Evolutionary conservation across 2,113 vertebrate genomes (phyloP).

Genomic region (Gopherus evgoodei): DNA sequence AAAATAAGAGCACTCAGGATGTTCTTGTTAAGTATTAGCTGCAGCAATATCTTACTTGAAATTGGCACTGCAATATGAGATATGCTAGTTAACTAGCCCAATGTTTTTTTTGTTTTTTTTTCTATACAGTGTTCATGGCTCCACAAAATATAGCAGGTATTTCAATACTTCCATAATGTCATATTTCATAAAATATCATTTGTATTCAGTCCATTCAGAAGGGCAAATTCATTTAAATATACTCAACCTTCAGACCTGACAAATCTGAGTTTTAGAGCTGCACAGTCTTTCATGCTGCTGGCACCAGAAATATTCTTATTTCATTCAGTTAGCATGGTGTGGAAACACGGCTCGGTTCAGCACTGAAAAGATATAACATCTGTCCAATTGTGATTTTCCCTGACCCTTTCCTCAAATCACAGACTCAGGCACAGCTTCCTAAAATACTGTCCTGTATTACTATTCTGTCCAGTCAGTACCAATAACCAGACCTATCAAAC

Average conservation of each 20-base stretch:
- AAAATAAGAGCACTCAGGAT: not conserved
- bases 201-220: not conserved
- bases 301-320: not conserved
- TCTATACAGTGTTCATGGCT: not conserved
- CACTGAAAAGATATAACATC: not conserved
- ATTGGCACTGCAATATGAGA: not conserved
- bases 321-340: not conserved
- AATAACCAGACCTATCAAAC: not conserved
- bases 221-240: not conserved
- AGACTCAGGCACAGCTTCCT: not conserved
- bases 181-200: not conserved
- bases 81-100: not conserved
- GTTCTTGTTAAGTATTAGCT: not conserved
- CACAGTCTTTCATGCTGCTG: not conserved
- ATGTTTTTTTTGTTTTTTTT: not conserved
- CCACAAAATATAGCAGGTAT: not conserved
- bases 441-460: not conserved
- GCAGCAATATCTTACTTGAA: not conserved
- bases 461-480: not conserved
- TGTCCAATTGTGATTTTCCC: not conserved
- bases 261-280: not conserved
- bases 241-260: not conserved
- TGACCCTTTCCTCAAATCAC: not conserved
- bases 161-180: not conserved
- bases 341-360: not conserved